Evolutionary conservation across 2,113 vertebrate genomes (phyloP).

Genomic region (Xyrauchen texanus): DNA sequence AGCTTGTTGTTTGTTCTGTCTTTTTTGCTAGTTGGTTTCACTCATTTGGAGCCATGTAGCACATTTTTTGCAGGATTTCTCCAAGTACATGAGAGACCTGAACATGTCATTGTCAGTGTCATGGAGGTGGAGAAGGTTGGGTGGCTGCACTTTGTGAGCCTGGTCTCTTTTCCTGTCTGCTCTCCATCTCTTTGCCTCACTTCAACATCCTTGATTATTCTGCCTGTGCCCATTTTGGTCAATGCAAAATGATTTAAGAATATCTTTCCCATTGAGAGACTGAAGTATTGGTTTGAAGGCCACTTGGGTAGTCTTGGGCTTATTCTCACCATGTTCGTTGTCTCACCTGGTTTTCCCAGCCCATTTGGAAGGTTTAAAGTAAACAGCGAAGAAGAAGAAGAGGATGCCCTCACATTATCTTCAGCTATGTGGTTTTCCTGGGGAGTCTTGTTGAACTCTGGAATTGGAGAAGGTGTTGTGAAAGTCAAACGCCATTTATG

Average conservation of each 20-base stretch:
- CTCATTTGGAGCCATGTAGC: background rate
- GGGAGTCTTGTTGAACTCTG: slow-evolving; percentile 97
- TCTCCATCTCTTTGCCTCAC: too few relatives aligned
- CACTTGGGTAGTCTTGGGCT: slow-evolving; percentile 32
- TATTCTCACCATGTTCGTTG: slow-evolving; percentile 57
- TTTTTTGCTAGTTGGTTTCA: slow-evolving; percentile 1
- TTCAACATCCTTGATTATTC: too few relatives aligned
- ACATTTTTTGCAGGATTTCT: slow-evolving; percentile 34
- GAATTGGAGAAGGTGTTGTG: slow-evolving; percentile 92
- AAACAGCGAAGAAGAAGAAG: slow-evolving; percentile 98
- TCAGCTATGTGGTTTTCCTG: slow-evolving; percentile 99
- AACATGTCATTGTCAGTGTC: too few relatives aligned
- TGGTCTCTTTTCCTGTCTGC: slow-evolving; percentile 2
- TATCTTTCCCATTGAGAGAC: too few relatives aligned
- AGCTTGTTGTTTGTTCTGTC: background rate
- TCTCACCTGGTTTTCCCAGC: slow-evolving; percentile 71
- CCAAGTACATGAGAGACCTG: too few relatives aligned
- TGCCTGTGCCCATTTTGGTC: background rate
- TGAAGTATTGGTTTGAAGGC: slow-evolving; percentile 1
- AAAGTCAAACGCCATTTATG: background rate
- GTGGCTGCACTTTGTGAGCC: slow-evolving; percentile 9
- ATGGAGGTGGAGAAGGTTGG: too few relatives aligned
- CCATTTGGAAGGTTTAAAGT: slow-evolving; percentile 99
- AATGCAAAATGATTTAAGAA: background rate
- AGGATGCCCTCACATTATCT: slow-evolving; percentile 96